Evolutionary conservation across 2,113 vertebrate genomes (phyloP).

Genomic region (Archilochus colubris): DNA sequence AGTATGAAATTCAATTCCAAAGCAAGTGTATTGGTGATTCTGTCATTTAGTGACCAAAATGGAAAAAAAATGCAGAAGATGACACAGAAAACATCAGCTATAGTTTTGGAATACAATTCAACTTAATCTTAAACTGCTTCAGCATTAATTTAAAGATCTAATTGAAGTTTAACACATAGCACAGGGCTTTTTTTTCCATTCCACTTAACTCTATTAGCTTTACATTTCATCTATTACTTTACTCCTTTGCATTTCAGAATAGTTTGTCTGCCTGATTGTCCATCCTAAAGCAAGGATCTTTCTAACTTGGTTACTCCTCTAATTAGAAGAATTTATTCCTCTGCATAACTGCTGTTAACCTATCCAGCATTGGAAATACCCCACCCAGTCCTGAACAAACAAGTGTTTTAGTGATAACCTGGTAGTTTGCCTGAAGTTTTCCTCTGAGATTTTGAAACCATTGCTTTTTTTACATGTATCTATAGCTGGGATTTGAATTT

Average conservation of each 20-base stretch:
- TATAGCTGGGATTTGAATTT: background rate
- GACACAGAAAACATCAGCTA: background rate
- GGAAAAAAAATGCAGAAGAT: background rate
- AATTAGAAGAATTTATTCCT: slow-evolving; percentile 46
- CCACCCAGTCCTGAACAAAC: background rate
- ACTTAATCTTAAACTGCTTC: background rate
- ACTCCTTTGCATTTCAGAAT: slow-evolving; percentile 17
- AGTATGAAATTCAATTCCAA: background rate
- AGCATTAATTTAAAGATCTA: slow-evolving; percentile 26
- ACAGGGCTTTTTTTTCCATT: slow-evolving; percentile 10
- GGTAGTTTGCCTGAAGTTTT: background rate
- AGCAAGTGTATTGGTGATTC: background rate
- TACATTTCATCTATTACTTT: slow-evolving; percentile 46
- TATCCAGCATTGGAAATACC: background rate
- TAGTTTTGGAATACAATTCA: background rate
- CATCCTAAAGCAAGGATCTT: slow-evolving; percentile 19
- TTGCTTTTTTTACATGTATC: background rate
- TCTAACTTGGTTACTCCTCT: slow-evolving; percentile 14
- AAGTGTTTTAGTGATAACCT: background rate
- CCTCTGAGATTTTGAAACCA: background rate
- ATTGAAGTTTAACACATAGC: slow-evolving; percentile 9
- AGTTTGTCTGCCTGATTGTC: slow-evolving; percentile 32
- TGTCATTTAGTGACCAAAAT: background rate
- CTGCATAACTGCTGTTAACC: background rate
- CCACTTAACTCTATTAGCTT: slow-evolving; percentile 46